Evolutionary conservation across 2,888 invertebrate genomes (phyloP).

Genomic region (Trissolcus brochymenae): DNA sequence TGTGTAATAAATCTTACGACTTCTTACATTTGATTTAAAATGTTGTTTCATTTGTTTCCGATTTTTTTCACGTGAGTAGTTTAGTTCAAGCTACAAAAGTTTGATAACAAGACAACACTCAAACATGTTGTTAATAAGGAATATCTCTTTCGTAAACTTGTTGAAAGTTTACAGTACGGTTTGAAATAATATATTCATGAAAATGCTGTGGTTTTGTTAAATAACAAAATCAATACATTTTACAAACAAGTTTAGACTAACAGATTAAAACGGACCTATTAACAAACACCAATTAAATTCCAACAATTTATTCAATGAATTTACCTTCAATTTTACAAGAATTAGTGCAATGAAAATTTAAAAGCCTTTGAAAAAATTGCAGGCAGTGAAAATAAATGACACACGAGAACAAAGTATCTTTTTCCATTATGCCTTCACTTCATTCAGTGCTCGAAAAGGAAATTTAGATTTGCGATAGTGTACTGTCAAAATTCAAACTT

Average conservation of each 20-base stretch:
- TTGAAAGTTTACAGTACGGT: constrained; percentile 12
- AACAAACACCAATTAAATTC: too few species aligned
- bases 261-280: too few species aligned
- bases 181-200: constrained; percentile 11
- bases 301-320: too few species aligned
- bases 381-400: background rate
- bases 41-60: too few species aligned
- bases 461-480: constrained; percentile 42
- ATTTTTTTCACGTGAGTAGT: constrained; percentile 8
- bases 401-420: constrained; percentile 6
- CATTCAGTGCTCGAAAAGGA: constrained; percentile 12
- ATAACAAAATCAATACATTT: background rate
- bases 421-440: constrained; percentile 32
- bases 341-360: too few species aligned
- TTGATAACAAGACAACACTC: background rate
- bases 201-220: background rate
- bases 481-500: constrained; percentile 44
- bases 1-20: too few species aligned
- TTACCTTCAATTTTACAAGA: too few species aligned
- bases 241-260: too few species aligned
- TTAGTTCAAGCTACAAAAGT: constrained; percentile 16
- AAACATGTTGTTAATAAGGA: constrained; percentile 24
- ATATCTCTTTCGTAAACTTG: constrained; percentile 4
- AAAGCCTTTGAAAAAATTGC: too few species aligned
- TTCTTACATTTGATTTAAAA: too few species aligned